Evolutionary conservation across 2,888 invertebrate genomes (phyloP), one percentile per base, ranked within the genome.

Genomic region (Phortica magna): DNA sequence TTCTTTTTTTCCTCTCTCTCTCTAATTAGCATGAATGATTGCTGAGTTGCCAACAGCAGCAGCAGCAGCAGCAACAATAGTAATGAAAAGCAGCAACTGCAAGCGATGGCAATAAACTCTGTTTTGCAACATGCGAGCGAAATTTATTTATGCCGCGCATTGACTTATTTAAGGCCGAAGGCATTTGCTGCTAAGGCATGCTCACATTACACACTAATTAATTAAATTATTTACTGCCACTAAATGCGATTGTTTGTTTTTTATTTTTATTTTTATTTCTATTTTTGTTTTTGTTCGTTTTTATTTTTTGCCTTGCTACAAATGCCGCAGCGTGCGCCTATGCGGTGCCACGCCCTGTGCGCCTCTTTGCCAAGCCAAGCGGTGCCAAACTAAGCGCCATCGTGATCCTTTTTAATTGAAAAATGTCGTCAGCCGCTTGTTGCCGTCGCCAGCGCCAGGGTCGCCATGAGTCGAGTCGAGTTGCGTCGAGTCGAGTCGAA

Each of bases 371-470:
- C n/a, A 48, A 5, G 14, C 48, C 48, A 48, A 48, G 14, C 7
- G 14, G 48, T 48, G 78, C 80, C 78, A 82, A 88, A 88, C 87
- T 88, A 86, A 86, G 88, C 85, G 87, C 87, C 85, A 80, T 80
- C 79, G 83, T 87, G 84, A 88, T 89, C 88, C 84, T 86, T 88
- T 89, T 88, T 88, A 89, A 89, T 88, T 89, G 89, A 88, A 88
- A 86, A 89, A 89, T 85, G 89, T 89, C 89, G 84, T 83, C 89
- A 85, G 89, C 39, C 64, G 22, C 19, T 61, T 10, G 4, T 19
- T 61, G 22, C 22, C 39, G n/a, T 14, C 12, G 42, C 17, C 9
- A 43, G 42, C 67, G n/a, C 41, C 43, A 17, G 10, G 19, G n/a
- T 67, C 64, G 39, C 10, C 31, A 19, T 19, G n/a, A n/a, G n/a